Conservation (phyloP, 2,797 vertebrate species). For the Scolopax rusticola region DNA sequence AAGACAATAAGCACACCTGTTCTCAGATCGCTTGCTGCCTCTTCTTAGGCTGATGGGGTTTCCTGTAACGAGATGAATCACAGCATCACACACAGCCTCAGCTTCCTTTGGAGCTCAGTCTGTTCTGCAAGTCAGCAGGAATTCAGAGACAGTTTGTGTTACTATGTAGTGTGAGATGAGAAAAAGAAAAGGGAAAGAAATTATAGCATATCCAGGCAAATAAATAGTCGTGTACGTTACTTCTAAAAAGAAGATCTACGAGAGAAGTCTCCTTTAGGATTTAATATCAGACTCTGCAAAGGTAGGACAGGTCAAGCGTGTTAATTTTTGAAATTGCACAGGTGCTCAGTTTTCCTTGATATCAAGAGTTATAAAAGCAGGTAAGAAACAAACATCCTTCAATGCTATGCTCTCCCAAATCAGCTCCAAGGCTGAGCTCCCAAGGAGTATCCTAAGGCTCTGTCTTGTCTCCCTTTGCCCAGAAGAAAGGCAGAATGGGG, state of each 20-base stretch:
- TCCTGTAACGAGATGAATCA: conserved; percentile 14
- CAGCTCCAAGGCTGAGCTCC: background rate
- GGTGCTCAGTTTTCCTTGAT: background rate
- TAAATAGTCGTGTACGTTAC: background rate
- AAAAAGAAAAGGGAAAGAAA: background rate
- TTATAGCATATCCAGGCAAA: background rate
- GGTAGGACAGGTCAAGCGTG: background rate
- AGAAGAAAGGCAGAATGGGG: background rate
- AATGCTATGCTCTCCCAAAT: background rate
- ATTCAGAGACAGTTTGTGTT: background rate
- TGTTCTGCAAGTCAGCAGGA: conserved; percentile 44
- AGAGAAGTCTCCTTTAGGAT: background rate
- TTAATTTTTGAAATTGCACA: background rate
- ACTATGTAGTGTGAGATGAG: background rate
- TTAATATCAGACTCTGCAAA: background rate
- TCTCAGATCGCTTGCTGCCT: background rate
- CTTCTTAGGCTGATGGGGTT: background rate
- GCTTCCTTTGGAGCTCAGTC: background rate
- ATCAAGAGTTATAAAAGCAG: background rate
- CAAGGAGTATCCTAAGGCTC: background rate
- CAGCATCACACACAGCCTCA: background rate
- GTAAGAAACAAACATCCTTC: background rate
- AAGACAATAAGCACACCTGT: background rate
- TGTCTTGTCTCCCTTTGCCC: fast-evolving
- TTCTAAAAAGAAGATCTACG: background rate